phyloP scores from a whole-genome alignment of 2,113 vertebrate species.

The Anarhynchus alexandrinus region DNA sequence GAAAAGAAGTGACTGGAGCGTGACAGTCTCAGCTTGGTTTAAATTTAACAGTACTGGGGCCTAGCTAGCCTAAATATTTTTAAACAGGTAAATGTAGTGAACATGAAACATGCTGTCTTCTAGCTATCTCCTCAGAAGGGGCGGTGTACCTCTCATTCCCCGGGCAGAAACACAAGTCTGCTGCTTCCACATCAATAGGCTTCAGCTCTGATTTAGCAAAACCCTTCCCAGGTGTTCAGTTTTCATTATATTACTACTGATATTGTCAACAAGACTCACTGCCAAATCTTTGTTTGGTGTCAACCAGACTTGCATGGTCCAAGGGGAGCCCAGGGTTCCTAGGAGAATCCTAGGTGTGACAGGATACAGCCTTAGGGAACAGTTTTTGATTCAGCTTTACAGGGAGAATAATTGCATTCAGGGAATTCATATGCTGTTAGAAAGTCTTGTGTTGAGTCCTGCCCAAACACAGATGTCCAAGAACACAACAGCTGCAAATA shows the following conservation, averaged over 20 bases:
- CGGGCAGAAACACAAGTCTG: not conserved
- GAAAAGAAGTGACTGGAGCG: not conserved
- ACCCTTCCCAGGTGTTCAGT: not conserved
- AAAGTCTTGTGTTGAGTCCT: not conserved
- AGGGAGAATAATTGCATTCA: not conserved
- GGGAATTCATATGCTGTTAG: not conserved
- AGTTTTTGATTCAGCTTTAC: not conserved
- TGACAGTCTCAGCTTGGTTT: not conserved
- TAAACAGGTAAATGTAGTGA: not conserved
- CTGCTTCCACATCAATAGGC: not conserved
- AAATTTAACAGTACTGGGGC: not conserved
- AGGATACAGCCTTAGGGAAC: not conserved
- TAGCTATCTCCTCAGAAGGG: not conserved
- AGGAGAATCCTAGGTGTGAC: not conserved
- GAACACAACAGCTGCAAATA: not conserved
- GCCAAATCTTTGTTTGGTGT: not conserved
- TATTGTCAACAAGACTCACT: not conserved
- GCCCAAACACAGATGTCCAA: not conserved
- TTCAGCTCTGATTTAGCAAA: not conserved
- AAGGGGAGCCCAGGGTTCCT: not conserved
- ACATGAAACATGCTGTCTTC: not conserved
- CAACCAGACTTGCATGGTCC: not conserved
- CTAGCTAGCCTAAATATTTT: not conserved
- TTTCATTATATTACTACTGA: not conserved
- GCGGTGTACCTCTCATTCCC: not conserved